These are phyloP conservation scores for Cotesia typhae DNA, from an alignment of 1,140 invertebrate genomes.

Conservation along the genomic window DNA sequence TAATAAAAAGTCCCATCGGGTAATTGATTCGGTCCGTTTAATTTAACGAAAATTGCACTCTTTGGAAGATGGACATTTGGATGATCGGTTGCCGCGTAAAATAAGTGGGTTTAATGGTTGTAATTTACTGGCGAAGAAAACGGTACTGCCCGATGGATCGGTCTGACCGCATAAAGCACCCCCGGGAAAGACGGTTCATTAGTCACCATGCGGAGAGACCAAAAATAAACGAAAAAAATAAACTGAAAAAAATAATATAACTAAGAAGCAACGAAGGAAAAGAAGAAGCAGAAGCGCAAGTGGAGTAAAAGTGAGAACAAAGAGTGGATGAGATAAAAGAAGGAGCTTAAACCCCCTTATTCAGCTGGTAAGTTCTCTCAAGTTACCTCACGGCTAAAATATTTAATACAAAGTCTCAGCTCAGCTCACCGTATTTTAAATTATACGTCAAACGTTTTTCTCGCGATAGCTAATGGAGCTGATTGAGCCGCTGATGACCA, in stretches of 20 bases:
- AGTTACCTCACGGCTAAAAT: slow-evolving; percentile 1
- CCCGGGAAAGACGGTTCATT: slow-evolving; percentile 52
- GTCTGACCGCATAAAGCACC: slow-evolving; percentile 54
- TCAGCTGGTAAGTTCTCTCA: neutral
- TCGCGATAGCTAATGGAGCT: neutral
- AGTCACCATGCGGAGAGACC: slow-evolving; percentile 45
- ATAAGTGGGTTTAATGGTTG: slow-evolving; percentile 62
- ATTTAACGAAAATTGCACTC: slow-evolving; percentile 61
- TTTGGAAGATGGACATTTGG: slow-evolving; percentile 50
- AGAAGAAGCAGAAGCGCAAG: neutral
- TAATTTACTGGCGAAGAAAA: slow-evolving; percentile 57
- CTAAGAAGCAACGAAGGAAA: neutral
- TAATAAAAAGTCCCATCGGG: slow-evolving; percentile 22
- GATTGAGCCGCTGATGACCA: slow-evolving; percentile 9
- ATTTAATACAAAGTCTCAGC: neutral
- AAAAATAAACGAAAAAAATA: neutral
- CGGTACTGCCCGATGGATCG: slow-evolving; percentile 47
- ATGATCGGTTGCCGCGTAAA: slow-evolving; percentile 51
- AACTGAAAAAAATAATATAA: neutral
- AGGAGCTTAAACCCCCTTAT: slow-evolving; percentile 11
- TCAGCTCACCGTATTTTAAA: neutral
- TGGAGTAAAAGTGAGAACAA: neutral
- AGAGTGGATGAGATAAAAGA: slow-evolving; percentile 3
- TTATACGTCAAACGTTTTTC: neutral
- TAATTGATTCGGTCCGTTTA: slow-evolving; percentile 65